Evolutionary conservation across 2,888 invertebrate species (phyloP), one percentile per base, ranked within the genome.

Genomic region (Monopis laevigella): DNA sequence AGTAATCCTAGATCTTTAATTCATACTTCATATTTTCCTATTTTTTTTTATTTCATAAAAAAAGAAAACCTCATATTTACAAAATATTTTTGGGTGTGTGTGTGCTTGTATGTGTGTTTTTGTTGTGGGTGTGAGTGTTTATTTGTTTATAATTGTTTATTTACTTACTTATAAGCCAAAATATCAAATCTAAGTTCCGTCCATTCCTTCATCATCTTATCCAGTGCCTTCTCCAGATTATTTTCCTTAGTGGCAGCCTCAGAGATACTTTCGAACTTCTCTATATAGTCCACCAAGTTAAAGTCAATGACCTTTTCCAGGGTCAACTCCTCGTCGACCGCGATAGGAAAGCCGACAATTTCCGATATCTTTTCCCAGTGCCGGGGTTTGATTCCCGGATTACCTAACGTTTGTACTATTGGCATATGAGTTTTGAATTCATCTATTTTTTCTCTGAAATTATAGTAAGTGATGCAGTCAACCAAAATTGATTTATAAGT

Each of bases 341-440:
- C 85, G 29, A 98, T 90, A 0, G 95, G 93, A 65, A 95, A 96
- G 0, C 97, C 97, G 50, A 97, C 92, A 45, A 96, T 92, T 57
- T 97, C 96, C 0, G 96, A 96, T 3, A 98, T 89, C 70, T 90
- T 89, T 58, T 95, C 94, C 97, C 97, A 97, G 65, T 97, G 97
- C 0, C 95, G 86, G 1, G 81, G 84, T 58, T 93, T 93, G 88
- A 98, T 88, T 40, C 96, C 96, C 0, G 96, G 96, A 80, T 98
- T 98, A 34, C 97, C 97, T 13, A 98, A 73, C 0, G 96, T 96
- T 61, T 90, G 88, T 27, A 98, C 90, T n/a, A 97, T 88, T 0
- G 97, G 94, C 86, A 96, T 82, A 54, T 92, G 84, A n/a, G 86
- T 85, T 49, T 90, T 90, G 68, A 98, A 97, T 2, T 88, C 88